Conservation (phyloP, 2,797 vertebrate species). For the Sciurus carolinensis region DNA sequence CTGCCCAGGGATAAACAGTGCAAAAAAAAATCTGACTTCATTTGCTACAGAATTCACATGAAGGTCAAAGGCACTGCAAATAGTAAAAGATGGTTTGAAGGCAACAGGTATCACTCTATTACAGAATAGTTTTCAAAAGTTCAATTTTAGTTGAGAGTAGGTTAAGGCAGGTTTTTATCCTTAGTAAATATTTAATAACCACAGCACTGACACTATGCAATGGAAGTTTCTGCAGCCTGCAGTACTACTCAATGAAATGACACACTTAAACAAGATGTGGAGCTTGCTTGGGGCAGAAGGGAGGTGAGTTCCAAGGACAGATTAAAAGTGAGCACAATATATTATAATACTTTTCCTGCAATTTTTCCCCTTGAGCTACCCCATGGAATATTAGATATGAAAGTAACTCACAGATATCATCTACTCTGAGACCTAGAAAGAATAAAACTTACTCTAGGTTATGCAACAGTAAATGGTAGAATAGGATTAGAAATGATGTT, state of each 20-base stretch:
- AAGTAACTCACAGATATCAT: conserved; percentile 53
- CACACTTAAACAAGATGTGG: conserved; percentile 65
- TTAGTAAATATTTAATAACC: conserved; percentile 70
- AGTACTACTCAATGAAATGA: conserved; percentile 55
- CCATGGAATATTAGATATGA: conserved; percentile 35
- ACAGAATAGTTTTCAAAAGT: conserved; percentile 60
- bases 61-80: conserved; percentile 83
- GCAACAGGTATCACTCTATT: conserved; percentile 68
- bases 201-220: neutral
- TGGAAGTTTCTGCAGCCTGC: conserved; percentile 45
- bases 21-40: conserved; percentile 74
- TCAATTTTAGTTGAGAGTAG: conserved; percentile 45
- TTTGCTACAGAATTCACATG: conserved; percentile 76
- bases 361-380: conserved; percentile 22
- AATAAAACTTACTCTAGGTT: conserved; percentile 27
- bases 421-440: neutral
- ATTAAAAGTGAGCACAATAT: conserved; percentile 67
- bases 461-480: neutral
- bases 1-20: conserved; percentile 84
- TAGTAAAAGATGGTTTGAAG: conserved; percentile 74
- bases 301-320: conserved; percentile 49
- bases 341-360: conserved; percentile 22
- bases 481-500: neutral
- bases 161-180: conserved; percentile 63
- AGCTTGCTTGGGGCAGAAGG: conserved; percentile 73